Percentiles rank a stretch among this genome's conserved stretches.
Conservation (phyloP, 2,888 invertebrate genomes). For the Papilio gigon region DNA sequence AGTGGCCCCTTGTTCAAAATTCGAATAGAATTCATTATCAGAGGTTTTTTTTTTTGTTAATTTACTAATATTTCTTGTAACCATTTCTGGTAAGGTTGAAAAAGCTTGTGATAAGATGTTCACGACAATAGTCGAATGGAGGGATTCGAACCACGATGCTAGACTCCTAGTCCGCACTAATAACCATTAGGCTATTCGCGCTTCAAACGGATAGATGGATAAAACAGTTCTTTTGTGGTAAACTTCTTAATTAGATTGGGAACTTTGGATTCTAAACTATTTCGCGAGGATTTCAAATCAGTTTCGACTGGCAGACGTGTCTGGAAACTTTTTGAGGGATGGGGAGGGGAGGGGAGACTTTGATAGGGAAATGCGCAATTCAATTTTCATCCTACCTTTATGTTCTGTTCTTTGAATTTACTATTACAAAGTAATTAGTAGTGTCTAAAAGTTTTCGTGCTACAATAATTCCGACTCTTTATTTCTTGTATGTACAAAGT, state of each 20-base stretch:
- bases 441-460: background rate
- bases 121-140: no score
- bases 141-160: no score
- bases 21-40: no score
- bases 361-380: conserved; percentile 12
- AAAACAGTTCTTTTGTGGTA: background rate
- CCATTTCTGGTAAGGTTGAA: no score
- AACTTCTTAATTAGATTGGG: conserved; percentile 7
- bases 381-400: conserved; percentile 8
- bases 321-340: conserved; percentile 27
- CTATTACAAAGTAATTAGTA: background rate
- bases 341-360: background rate
- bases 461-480: background rate
- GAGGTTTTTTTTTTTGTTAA: no score
- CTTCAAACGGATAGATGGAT: no score
- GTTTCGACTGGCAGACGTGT: conserved; percentile 21
- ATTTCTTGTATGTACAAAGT: background rate
- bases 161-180: no score
- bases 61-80: no score
- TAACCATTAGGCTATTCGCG: no score
- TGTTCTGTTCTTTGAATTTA: background rate
- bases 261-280: conserved; percentile 16
- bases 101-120: no score
- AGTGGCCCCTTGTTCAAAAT: no score
- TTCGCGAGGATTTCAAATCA: conserved; percentile 24